phyloP scores from a whole-genome alignment of 2,888 invertebrate genomes.

The Lathronympha strigana region DNA sequence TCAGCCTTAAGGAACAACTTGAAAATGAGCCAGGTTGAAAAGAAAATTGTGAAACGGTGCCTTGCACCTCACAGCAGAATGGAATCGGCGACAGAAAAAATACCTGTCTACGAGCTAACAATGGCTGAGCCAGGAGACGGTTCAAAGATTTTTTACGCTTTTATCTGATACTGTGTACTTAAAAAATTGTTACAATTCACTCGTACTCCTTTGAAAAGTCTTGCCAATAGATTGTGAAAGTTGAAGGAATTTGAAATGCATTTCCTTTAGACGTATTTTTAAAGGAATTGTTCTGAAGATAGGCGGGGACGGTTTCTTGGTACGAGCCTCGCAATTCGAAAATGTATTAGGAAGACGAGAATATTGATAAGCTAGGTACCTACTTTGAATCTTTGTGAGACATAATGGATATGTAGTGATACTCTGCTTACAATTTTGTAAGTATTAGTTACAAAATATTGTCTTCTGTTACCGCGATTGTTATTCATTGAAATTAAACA shows the following conservation, averaged over 20 bases:
- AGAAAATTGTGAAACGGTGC: background rate
- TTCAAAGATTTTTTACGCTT: conserved; percentile 42
- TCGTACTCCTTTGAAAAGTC: conserved; percentile 36
- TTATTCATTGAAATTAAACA: no score
- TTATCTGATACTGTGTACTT: conserved; percentile 42
- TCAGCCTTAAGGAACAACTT: background rate
- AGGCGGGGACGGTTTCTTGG: conserved; percentile 10
- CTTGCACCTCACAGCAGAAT: conserved; percentile 18
- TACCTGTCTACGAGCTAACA: conserved; percentile 40
- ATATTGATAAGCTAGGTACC: no score
- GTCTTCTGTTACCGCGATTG: no score
- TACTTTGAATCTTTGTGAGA: no score
- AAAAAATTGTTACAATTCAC: conserved; percentile 42
- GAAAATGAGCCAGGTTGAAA: background rate
- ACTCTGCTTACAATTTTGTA: no score
- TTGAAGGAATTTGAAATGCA: conserved; percentile 31
- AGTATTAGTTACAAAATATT: no score
- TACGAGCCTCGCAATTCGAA: background rate
- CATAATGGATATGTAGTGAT: no score
- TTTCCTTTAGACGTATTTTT: conserved; percentile 35
- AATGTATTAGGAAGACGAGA: no score
- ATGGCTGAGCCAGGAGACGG: conserved; percentile 36
- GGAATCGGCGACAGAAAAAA: conserved; percentile 38
- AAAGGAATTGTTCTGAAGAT: conserved; percentile 17
- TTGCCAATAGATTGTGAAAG: conserved; percentile 38